phyloP scores from a whole-genome alignment of 92 coral and sea anemone species.

The Epizoanthus scotinus region DNA sequence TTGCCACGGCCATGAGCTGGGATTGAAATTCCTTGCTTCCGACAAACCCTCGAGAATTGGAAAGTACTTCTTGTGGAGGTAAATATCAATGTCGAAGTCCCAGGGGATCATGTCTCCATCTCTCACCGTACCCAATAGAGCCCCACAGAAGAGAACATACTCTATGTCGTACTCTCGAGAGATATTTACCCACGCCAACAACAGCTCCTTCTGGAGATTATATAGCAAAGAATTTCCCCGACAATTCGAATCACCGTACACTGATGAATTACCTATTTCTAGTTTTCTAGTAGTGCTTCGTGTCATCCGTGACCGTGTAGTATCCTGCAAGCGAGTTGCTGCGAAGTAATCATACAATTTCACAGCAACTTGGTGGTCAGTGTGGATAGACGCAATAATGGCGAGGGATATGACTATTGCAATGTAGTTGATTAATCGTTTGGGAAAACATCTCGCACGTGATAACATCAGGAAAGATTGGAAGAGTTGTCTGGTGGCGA shows the following conservation, averaged over 20 bases:
- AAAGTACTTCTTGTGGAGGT: constrained; percentile 29
- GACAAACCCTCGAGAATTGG: constrained; percentile 29
- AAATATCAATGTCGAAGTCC: constrained; percentile 26
- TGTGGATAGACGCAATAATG: not conserved
- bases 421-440: not conserved
- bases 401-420: not conserved
- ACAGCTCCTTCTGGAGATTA: constrained; percentile 13
- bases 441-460: not conserved
- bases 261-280: not conserved
- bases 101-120: constrained; percentile 30
- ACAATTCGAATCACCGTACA: constrained; percentile 23
- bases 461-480: not conserved
- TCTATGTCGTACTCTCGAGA: constrained; percentile 5
- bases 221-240: constrained; percentile 10
- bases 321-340: not conserved
- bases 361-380: not conserved
- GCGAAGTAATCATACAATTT: not conserved
- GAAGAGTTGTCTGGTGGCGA: not conserved
- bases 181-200: not conserved
- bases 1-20: constrained; percentile 5
- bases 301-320: not conserved
- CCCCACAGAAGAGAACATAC: constrained; percentile 8
- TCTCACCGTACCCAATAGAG: constrained; percentile 16
- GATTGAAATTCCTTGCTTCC: constrained; percentile 16
- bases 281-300: not conserved